phyloP scores from a whole-genome alignment of 1,140 invertebrate genomes.

The Drosophila insularis region DNA sequence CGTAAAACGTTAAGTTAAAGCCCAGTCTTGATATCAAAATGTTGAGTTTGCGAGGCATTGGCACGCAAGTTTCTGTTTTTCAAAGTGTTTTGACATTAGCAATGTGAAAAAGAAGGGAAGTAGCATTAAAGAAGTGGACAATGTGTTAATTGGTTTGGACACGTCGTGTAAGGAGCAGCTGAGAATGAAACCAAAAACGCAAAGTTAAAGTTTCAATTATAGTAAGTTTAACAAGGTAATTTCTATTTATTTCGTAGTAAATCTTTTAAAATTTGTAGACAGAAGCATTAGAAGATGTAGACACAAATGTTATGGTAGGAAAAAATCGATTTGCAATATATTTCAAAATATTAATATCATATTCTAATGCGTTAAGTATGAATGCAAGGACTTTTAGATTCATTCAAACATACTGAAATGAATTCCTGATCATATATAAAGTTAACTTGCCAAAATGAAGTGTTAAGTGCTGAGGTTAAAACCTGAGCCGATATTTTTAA shows the following conservation, averaged over 20 bases:
- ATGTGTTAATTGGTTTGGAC: slow-evolving; percentile 76
- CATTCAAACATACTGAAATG: too few relatives aligned
- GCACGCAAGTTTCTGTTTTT: slow-evolving; percentile 53
- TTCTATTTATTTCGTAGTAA: too few relatives aligned
- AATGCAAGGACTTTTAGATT: too few relatives aligned
- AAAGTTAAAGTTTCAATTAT: neutral
- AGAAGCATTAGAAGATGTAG: too few relatives aligned
- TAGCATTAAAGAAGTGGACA: slow-evolving; percentile 69
- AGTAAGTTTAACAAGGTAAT: too few relatives aligned
- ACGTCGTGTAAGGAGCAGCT: slow-evolving; percentile 41
- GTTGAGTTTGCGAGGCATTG: slow-evolving; percentile 65
- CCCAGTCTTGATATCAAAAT: slow-evolving; percentile 52
- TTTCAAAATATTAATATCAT: too few relatives aligned
- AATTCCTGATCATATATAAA: too few relatives aligned
- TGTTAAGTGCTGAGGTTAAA: neutral
- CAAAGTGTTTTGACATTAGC: slow-evolving; percentile 71
- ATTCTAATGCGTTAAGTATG: too few relatives aligned
- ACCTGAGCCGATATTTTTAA: neutral
- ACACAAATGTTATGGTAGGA: too few relatives aligned
- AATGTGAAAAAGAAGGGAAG: neutral
- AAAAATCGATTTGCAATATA: too few relatives aligned
- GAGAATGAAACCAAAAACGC: neutral
- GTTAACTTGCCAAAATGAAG: too few relatives aligned
- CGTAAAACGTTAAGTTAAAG: slow-evolving; percentile 52
- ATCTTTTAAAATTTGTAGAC: too few relatives aligned